phyloP scores from a whole-genome alignment of 2,888 invertebrate genomes.

The Eristalinus sepulchralis region DNA sequence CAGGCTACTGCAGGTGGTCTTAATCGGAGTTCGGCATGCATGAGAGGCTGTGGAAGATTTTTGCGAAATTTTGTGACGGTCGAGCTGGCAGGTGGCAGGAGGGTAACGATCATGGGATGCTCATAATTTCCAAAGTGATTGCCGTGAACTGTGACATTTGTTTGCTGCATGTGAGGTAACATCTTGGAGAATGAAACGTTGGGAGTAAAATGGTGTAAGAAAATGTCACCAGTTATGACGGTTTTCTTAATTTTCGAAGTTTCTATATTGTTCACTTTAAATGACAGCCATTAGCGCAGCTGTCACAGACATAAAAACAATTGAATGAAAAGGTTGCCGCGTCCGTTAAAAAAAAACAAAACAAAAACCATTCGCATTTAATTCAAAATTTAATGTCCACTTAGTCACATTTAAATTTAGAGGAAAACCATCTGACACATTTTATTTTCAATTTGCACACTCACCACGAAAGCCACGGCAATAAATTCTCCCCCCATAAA shows the following conservation, averaged over 20 bases:
- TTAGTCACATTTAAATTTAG: too few relatives aligned
- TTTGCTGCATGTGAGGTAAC: not conserved
- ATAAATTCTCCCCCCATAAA: not conserved
- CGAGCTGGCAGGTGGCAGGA: not conserved
- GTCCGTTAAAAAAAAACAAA: too few relatives aligned
- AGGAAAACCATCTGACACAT: not conserved
- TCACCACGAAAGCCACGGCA: not conserved
- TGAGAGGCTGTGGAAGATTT: not conserved
- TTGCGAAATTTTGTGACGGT: too few relatives aligned
- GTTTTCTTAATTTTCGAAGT: too few relatives aligned
- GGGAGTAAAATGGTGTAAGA: not conserved
- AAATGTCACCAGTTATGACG: not conserved
- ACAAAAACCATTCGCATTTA: too few relatives aligned
- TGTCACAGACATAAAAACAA: too few relatives aligned
- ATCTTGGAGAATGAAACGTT: not conserved
- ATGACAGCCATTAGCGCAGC: too few relatives aligned
- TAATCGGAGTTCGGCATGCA: not conserved
- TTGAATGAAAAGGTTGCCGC: too few relatives aligned
- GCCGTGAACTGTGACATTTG: not conserved
- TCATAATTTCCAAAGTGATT: not conserved
- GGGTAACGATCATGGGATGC: not conserved
- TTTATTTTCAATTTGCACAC: not conserved
- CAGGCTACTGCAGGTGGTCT: not conserved
- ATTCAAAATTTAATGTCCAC: too few relatives aligned
- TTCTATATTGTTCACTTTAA: too few relatives aligned